Base-by-base conservation (phyloP, 2,888 invertebrate genomes). In the Theretra japonica region DNA sequence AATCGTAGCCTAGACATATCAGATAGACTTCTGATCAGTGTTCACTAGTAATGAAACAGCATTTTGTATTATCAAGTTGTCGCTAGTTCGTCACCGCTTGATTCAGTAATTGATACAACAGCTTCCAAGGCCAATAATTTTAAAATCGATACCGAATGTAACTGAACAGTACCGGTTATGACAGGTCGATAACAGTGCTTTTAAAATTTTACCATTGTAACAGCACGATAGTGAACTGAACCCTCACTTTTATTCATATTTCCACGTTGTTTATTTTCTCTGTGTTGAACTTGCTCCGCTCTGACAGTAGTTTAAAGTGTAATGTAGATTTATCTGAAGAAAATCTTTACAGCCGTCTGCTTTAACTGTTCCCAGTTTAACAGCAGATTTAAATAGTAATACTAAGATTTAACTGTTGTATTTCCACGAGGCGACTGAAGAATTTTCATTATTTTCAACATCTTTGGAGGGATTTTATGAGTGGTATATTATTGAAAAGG, bases 51-150 rank as follows among this genome's bases (percentile, higher is more conserved):
- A n/a, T 53, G n/a, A 53, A n/a, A 53, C 15, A n/a, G n/a, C 53
- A n/a, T n/a, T 53, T 53, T n/a, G n/a, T 53, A 53, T 8, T n/a
- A 41, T 62, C 21, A 19, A 33, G 33, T 33, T 62, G n/a, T 33
- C 30, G 17, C 15, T 21, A 4, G 21, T 23, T 21, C 21, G 62
- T 21, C 15, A 33, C 23, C 41, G 17, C 23, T 65, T 65, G 11
- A 41, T 21, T 41, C 62, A 21, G 21, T 41, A 65, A 65, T 65
- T 65, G 48, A 65, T 41, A 48, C 48, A 48, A 65, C 23, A 41
- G 48, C 23, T 65, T 65, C 6, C 65, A 65, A 65, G 65, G 65
- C 65, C 48, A 23, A 65, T 48, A 2, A 65, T 65, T 65, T 65
- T 23, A 65, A 65, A 65, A 65, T 48, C 65, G 17, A 65, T 65